These are phyloP conservation scores for Ctena decussata DNA, from an alignment of 2,888 invertebrate genomes.

Conservation along the genomic window DNA sequence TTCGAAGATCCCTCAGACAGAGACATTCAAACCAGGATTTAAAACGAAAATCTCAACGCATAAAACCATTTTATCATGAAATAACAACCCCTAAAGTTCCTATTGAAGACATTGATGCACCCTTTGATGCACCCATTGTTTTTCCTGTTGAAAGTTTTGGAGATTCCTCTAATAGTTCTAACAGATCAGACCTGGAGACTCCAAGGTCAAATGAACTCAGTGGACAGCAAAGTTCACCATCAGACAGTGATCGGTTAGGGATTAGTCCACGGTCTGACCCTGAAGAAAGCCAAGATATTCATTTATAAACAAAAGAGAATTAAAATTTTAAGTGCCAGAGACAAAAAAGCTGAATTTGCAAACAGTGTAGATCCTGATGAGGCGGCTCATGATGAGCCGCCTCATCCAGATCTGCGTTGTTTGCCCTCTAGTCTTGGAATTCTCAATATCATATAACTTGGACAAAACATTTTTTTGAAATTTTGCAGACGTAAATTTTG, in stretches of 20 bases:
- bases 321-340: no score
- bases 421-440: no score
- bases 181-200: background rate
- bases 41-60: background rate
- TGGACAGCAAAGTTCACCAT: background rate
- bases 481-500: no score
- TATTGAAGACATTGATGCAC: background rate
- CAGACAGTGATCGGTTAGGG: background rate
- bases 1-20: slow-evolving; percentile 18
- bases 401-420: no score
- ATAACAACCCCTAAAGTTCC: background rate
- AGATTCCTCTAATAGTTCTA: slow-evolving; percentile 1
- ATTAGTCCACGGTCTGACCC: background rate
- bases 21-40: slow-evolving; percentile 6
- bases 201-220: background rate
- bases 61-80: slow-evolving; percentile 1
- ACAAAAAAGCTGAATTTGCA: no score
- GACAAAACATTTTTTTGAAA: no score
- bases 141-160: slow-evolving; percentile 42
- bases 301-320: no score
- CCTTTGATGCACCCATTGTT: slow-evolving; percentile 19
- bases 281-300: background rate
- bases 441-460: no score
- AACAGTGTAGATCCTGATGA: no score
- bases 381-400: no score